Percentiles rank a stretch among this genome's conserved stretches.
Evolutionary conservation across 2,888 invertebrate species (phyloP).

Genomic region (Phengaris arion): DNA sequence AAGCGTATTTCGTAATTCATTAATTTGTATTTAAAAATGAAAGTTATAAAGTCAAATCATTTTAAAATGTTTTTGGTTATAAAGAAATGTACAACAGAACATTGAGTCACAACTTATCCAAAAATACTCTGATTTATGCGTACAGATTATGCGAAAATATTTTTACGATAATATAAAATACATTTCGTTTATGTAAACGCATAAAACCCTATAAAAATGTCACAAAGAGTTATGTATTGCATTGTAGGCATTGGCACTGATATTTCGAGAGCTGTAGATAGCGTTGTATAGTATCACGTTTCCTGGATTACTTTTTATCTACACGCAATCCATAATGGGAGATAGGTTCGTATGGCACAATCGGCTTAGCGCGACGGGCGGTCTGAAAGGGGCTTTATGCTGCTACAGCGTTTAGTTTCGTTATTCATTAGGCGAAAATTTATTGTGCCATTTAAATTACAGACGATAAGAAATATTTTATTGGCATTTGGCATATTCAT

Average conservation of each 20-base stretch:
- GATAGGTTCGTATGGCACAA: slow-evolving; percentile 3
- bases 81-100: neutral
- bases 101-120: slow-evolving; percentile 15
- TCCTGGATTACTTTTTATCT: slow-evolving; percentile 24
- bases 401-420: slow-evolving; percentile 16
- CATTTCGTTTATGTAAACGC: slow-evolving; percentile 1
- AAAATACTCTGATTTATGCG: slow-evolving; percentile 15
- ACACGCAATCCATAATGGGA: slow-evolving; percentile 20
- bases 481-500: neutral
- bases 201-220: slow-evolving; percentile 23
- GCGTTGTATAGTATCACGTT: slow-evolving; percentile 19
- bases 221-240: slow-evolving; percentile 24
- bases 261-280: slow-evolving; percentile 3
- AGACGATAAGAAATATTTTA: neutral
- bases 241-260: slow-evolving; percentile 24
- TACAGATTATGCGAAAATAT: slow-evolving; percentile 22
- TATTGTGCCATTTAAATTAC: neutral
- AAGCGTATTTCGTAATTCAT: no score
- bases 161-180: slow-evolving; percentile 21
- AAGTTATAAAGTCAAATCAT: neutral
- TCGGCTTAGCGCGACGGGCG: slow-evolving; percentile 22
- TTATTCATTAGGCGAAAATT: neutral
- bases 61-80: neutral
- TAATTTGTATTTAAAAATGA: neutral
- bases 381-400: slow-evolving; percentile 22